Conservation (phyloP, 2,888 invertebrate genomes). For the Strigamia crassipes region DNA sequence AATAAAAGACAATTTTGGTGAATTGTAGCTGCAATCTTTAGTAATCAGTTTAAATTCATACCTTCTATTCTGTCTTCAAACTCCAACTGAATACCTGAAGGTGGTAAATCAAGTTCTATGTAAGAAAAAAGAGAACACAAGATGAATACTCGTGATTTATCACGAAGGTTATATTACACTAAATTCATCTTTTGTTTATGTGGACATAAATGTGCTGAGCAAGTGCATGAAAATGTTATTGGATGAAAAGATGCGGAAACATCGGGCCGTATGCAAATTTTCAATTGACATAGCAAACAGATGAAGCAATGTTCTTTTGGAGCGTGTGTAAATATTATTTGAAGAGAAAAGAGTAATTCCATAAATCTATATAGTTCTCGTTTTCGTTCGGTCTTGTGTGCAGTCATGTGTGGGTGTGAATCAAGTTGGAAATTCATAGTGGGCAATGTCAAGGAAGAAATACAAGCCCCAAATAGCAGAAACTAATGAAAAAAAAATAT, state of each 20-base stretch:
- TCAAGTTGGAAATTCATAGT: constrained; percentile 21
- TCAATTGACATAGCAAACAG: constrained; percentile 11
- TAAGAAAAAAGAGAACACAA: background rate
- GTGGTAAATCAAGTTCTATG: constrained; percentile 44
- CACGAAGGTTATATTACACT: background rate
- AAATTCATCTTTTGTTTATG: constrained; percentile 22
- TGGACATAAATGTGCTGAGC: constrained; percentile 14
- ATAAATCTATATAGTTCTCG: constrained; percentile 1
- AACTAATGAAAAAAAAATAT: constrained; percentile 21
- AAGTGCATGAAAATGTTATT: constrained; percentile 21
- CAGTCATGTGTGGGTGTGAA: background rate
- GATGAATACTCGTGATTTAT: background rate
- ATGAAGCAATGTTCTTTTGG: constrained; percentile 5
- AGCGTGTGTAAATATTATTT: constrained; percentile 21
- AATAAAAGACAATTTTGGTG: too few relatives aligned
- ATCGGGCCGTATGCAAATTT: constrained; percentile 10
- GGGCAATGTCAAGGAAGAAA: constrained; percentile 16
- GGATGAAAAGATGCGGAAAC: constrained; percentile 7
- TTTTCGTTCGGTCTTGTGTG: background rate
- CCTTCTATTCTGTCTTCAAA: constrained; percentile 44
- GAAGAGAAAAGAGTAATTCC: constrained; percentile 17
- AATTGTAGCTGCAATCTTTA: too few relatives aligned
- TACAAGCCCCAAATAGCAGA: background rate
- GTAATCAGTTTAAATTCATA: too few relatives aligned
- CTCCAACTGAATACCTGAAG: constrained; percentile 36